Base-by-base conservation (phyloP, 2,113 vertebrate genomes). In the Bubo bubo region DNA sequence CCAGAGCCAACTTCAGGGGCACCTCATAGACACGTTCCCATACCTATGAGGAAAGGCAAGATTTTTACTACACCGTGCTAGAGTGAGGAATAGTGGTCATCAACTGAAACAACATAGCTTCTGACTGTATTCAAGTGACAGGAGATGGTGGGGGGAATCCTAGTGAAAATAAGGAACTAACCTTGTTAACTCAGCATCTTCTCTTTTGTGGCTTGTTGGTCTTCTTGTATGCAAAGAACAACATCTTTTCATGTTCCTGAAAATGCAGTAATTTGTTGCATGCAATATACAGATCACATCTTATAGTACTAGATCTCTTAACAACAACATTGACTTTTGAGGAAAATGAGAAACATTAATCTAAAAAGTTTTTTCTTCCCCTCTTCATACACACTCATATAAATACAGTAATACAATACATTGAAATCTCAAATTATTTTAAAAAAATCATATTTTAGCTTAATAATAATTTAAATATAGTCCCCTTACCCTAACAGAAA, bases 111-210 rank as follows among this genome's bases (percentile, higher is more conserved):
- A 83, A 58, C 9, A 74, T 20, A 73, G 12, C 14, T 88, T 56
- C 53, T 79, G 34, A 52, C 41, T 74, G 20, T 10, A 27, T 70
- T 63, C 12, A 75, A n/a, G 23, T 10, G 15, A 7, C 1, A 1
- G 35, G 10, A 26, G 14, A 5, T 4, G 37, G 14, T 8, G 4
- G 18, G 2, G 4, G 6, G 5, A 45, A 75, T 30, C 6, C 5
- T 14, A 2, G 1, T 53, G 22, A 85, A 85, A 75, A 64, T 28
- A 37, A 43, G 10, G 35, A 64, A 43, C 3, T 27, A 32, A n/a
- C 37, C 39, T 59, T 75, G 1, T 58, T 62, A 55, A 3, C 6
- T 49, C 68, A 45, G 7, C 67, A 72, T 86, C 47, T 56, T 63
- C 21, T 43, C 2, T 5, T 88, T 59, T 70, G 23, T 62, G 41